Evolutionary conservation across 1,140 invertebrate genomes (phyloP).

Genomic region (Drosophila lowei): DNA sequence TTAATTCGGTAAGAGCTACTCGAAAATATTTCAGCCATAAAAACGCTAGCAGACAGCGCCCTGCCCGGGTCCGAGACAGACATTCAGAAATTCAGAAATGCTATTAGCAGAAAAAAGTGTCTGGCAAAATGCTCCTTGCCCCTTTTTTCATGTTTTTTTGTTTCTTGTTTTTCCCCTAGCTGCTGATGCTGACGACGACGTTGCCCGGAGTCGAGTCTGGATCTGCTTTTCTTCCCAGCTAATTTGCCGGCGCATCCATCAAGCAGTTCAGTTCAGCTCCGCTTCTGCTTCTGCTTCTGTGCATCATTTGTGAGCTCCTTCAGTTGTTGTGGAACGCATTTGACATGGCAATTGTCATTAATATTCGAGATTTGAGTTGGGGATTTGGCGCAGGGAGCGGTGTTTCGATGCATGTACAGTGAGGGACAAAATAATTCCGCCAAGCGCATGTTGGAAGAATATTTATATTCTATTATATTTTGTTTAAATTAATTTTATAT

Average conservation of each 20-base stretch:
- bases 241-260: conserved; percentile 78
- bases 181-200: conserved; percentile 33
- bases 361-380: conserved; percentile 21
- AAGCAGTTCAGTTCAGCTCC: conserved; percentile 38
- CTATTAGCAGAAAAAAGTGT: conserved; percentile 70
- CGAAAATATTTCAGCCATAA: conserved; percentile 61
- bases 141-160: conserved; percentile 41
- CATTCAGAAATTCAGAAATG: conserved; percentile 77
- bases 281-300: background rate
- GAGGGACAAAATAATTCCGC: no score
- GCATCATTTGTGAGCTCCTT: conserved; percentile 55
- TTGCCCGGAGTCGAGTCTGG: conserved; percentile 24
- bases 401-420: no score
- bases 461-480: no score
- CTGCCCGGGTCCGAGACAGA: conserved; percentile 15
- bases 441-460: no score
- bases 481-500: no score
- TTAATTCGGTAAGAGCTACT: conserved; percentile 48
- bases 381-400: background rate
- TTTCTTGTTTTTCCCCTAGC: conserved; percentile 26
- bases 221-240: conserved; percentile 61
- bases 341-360: conserved; percentile 46
- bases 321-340: conserved; percentile 36
- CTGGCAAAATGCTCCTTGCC: conserved; percentile 74
- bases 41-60: conserved; percentile 60